These are phyloP conservation scores for Sarcophaga peregrina DNA, from an alignment of 1,140 invertebrate species.

Conservation along the genomic window DNA sequence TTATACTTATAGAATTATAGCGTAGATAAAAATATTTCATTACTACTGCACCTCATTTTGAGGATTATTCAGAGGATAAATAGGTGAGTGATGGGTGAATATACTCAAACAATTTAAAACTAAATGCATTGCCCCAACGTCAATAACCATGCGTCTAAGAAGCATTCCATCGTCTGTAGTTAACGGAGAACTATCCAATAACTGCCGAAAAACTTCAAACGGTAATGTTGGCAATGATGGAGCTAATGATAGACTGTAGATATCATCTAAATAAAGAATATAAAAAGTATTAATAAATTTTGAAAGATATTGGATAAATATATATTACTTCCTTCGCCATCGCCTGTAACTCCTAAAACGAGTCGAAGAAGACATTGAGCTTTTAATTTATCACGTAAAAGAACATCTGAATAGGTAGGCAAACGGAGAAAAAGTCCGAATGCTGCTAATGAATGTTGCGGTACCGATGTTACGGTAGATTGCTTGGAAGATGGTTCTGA, in stretches of 20 bases:
- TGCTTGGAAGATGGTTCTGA: conserved; percentile 61
- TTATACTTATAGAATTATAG: conserved; percentile 2
- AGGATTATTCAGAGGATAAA: conserved; percentile 55
- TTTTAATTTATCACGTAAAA: conserved; percentile 83
- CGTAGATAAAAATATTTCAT: neutral
- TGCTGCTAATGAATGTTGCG: conserved; percentile 88
- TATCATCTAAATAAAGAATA: conserved; percentile 71
- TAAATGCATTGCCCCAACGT: conserved; percentile 84
- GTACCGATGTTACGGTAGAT: conserved; percentile 71
- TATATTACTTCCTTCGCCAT: conserved; percentile 84
- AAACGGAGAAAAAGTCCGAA: conserved; percentile 89
- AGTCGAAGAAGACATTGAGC: conserved; percentile 87
- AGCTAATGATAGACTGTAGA: conserved; percentile 80
- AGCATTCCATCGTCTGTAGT: conserved; percentile 84
- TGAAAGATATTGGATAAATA: neutral
- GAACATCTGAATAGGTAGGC: conserved; percentile 88
- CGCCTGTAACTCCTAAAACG: conserved; percentile 88
- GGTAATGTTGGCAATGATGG: conserved; percentile 84
- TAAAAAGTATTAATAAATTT: neutral
- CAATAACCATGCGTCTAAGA: conserved; percentile 82
- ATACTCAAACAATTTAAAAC: conserved; percentile 88
- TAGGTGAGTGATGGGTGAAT: conserved; percentile 82
- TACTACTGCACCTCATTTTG: conserved; percentile 51
- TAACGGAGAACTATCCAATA: conserved; percentile 82
- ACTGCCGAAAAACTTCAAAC: conserved; percentile 84